These are phyloP conservation scores for Oryzias dopingdopingensis DNA, from an alignment of 2,797 vertebrate species.

Conservation along the genomic window DNA sequence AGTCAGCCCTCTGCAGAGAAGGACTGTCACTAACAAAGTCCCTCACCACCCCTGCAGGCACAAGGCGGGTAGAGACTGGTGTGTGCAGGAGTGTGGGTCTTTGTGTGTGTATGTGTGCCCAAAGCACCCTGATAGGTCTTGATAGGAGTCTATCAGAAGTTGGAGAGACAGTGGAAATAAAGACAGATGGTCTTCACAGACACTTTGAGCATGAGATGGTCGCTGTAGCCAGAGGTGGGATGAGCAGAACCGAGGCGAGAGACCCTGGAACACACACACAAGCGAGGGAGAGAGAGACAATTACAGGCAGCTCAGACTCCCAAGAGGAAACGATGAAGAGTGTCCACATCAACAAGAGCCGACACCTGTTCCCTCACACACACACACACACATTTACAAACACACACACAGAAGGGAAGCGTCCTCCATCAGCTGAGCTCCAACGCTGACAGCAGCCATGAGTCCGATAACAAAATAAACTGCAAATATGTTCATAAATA, in stretches of 20 bases:
- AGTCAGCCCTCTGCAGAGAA: slow-evolving; percentile 21
- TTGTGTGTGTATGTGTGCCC: slow-evolving; percentile 13
- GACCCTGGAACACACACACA: background rate
- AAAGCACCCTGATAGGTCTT: slow-evolving; percentile 47
- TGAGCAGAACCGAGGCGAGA: slow-evolving; percentile 14
- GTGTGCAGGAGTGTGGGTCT: slow-evolving; percentile 3
- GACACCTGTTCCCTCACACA: slow-evolving; percentile 26
- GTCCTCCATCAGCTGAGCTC: slow-evolving; percentile 22
- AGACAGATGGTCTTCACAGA: slow-evolving; percentile 47
- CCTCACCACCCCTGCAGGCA: background rate
- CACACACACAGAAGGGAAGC: background rate
- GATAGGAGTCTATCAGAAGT: slow-evolving; percentile 53
- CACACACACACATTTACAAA: background rate
- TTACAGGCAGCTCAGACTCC: slow-evolving; percentile 20
- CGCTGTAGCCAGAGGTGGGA: slow-evolving; percentile 7
- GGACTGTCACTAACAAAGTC: slow-evolving; percentile 25
- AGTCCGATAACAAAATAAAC: background rate
- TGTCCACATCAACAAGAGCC: slow-evolving; percentile 33
- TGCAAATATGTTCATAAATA: slow-evolving; percentile 15
- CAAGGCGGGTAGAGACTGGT: slow-evolving; percentile 36
- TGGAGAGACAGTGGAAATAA: slow-evolving; percentile 33
- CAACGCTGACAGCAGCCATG: background rate
- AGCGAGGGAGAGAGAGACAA: slow-evolving; percentile 15
- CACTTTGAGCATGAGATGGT: slow-evolving; percentile 17
- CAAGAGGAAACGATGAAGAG: slow-evolving; percentile 44